phyloP scores from a whole-genome alignment of 2,888 invertebrate genomes.

The Criorhina ranunculi region DNA sequence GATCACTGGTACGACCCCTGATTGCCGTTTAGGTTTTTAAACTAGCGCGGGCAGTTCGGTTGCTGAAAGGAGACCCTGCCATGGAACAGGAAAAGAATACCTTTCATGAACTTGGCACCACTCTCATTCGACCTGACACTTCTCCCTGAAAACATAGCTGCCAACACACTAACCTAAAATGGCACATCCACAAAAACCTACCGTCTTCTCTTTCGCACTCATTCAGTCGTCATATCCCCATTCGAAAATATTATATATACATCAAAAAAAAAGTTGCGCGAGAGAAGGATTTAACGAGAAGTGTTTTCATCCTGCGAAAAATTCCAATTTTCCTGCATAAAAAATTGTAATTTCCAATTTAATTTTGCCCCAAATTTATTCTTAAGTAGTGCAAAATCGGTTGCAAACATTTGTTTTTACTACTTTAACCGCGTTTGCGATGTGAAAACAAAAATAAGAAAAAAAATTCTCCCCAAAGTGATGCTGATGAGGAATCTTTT shows the following conservation, averaged over 20 bases:
- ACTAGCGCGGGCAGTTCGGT: too few relatives aligned
- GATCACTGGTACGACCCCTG: too few relatives aligned
- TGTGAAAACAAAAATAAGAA: slow-evolving; percentile 53
- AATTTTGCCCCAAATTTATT: slow-evolving; percentile 13
- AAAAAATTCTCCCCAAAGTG: slow-evolving; percentile 20
- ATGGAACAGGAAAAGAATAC: too few relatives aligned
- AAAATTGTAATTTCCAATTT: slow-evolving; percentile 60
- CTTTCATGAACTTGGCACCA: slow-evolving; percentile 55
- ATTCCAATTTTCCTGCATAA: slow-evolving; percentile 65
- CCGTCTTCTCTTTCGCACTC: slow-evolving; percentile 36
- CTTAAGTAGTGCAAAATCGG: not conserved
- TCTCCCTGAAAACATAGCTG: slow-evolving; percentile 2
- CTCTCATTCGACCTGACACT: slow-evolving; percentile 27
- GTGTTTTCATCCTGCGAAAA: slow-evolving; percentile 75
- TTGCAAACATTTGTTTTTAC: slow-evolving; percentile 9
- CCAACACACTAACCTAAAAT: slow-evolving; percentile 48
- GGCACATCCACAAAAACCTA: slow-evolving; percentile 17
- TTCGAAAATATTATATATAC: slow-evolving; percentile 70
- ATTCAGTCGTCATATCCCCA: slow-evolving; percentile 38
- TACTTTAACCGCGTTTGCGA: slow-evolving; percentile 15
- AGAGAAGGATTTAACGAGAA: slow-evolving; percentile 68
- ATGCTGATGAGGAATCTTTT: slow-evolving; percentile 45
- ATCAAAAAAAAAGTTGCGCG: slow-evolving; percentile 73
- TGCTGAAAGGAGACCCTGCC: too few relatives aligned
- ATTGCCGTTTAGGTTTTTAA: too few relatives aligned